Conservation (phyloP, 2,797 vertebrate genomes). For the Argya squamiceps region DNA sequence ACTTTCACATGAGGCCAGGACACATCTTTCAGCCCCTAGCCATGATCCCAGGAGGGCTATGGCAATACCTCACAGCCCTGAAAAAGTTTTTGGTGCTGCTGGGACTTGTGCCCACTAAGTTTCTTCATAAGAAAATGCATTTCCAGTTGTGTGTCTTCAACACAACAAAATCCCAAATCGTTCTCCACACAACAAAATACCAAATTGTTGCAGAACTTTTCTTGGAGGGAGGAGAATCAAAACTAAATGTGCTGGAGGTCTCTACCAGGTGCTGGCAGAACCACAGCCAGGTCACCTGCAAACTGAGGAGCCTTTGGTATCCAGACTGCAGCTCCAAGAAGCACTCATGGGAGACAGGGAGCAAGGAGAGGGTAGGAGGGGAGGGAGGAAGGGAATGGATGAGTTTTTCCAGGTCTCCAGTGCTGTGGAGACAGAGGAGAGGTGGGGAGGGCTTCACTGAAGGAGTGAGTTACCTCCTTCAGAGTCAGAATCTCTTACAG, state of each 20-base stretch:
- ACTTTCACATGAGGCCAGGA: background rate
- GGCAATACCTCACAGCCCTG: fast-evolving
- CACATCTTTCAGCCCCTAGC: fast-evolving
- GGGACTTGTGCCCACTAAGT: background rate
- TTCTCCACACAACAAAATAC: background rate
- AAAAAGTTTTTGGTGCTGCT: background rate
- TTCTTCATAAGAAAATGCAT: background rate
- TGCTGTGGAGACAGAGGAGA: background rate
- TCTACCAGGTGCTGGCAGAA: background rate
- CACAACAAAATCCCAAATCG: background rate
- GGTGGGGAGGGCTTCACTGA: background rate
- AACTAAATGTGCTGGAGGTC: background rate
- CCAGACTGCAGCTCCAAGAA: background rate
- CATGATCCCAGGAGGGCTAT: background rate
- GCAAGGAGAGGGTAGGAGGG: background rate
- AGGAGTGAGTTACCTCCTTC: background rate
- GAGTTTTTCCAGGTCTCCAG: background rate
- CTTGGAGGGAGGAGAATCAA: background rate
- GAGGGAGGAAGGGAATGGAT: background rate
- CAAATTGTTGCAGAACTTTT: background rate
- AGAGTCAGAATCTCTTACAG: background rate
- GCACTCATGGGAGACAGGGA: background rate
- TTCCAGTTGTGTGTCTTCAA: background rate
- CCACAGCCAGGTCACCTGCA: background rate
- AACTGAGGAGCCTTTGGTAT: background rate